Percentiles rank a stretch among this genome's conserved stretches.
Conservation (phyloP, 2,888 invertebrate genomes). For the Drosophila kambysellisi region DNA sequence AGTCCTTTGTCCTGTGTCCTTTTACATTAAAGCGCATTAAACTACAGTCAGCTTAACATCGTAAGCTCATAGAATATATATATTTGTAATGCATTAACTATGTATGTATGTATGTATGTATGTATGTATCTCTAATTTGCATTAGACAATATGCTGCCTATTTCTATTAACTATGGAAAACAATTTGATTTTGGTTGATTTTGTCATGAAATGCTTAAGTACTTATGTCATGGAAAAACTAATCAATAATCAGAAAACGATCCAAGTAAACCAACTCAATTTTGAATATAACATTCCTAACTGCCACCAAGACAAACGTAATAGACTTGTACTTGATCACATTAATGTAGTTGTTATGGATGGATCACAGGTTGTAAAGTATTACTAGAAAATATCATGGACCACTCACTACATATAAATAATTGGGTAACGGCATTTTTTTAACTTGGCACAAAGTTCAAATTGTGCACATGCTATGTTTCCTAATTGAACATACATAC, state of each 20-base stretch:
- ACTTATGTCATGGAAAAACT: background rate
- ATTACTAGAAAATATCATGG: constrained; percentile 41
- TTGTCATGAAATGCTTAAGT: background rate
- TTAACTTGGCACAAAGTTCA: background rate
- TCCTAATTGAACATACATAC: constrained; percentile 1
- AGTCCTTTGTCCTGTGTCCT: background rate
- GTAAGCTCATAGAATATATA: constrained; percentile 9
- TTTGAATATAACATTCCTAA: constrained; percentile 16
- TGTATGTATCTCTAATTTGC: background rate
- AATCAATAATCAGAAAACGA: background rate
- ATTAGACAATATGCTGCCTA: constrained; percentile 25
- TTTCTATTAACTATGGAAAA: constrained; percentile 10
- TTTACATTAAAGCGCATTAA: constrained; percentile 1
- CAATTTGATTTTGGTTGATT: constrained; percentile 2
- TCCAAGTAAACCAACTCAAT: background rate
- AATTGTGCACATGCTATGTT: constrained; percentile 8
- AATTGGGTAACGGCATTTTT: constrained; percentile 15
- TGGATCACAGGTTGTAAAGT: constrained; percentile 27
- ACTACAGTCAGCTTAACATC: constrained; percentile 6
- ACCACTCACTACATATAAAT: constrained; percentile 22
- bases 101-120: constrained; percentile 1
- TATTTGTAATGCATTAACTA: constrained; percentile 9
- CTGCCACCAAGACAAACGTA: constrained; percentile 20
- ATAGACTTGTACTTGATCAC: constrained; percentile 5
- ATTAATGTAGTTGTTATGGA: constrained; percentile 11